Percentiles rank a stretch among this genome's conserved stretches.
These are phyloP conservation scores for Anaspis maculata DNA, from an alignment of 2,888 invertebrate genomes.

Conservation along the genomic window DNA sequence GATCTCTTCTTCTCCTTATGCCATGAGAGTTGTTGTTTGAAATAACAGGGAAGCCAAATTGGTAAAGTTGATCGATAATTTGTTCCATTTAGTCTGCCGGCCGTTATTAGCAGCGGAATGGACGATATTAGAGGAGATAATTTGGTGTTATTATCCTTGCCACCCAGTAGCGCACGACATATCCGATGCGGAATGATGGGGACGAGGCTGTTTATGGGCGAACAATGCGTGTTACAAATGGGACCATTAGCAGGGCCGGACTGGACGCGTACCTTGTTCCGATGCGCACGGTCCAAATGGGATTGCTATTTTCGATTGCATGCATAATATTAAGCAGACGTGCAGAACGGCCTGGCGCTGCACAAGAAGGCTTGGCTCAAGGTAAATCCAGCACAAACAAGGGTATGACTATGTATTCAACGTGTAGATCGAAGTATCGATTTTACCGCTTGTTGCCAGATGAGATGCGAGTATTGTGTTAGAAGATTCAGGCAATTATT, in stretches of 20 bases:
- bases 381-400: too few species aligned
- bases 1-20: neutral
- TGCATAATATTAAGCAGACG: too few species aligned
- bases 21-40: constrained; percentile 21
- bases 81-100: constrained; percentile 30
- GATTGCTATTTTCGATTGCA: too few species aligned
- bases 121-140: constrained; percentile 32
- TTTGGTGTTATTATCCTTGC: constrained; percentile 32
- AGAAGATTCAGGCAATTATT: too few species aligned
- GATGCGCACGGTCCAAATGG: too few species aligned
- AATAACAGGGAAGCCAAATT: constrained; percentile 28
- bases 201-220: constrained; percentile 19
- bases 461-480: too few species aligned
- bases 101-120: constrained; percentile 31
- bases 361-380: too few species aligned
- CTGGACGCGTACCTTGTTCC: too few species aligned
- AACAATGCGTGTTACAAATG: constrained; percentile 12
- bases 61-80: constrained; percentile 30
- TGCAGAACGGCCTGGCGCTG: too few species aligned
- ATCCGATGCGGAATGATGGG: constrained; percentile 21
- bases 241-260: constrained; percentile 3
- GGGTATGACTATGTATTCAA: too few species aligned
- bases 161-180: constrained; percentile 39
- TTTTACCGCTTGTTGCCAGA: too few species aligned
- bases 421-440: too few species aligned